Evolutionary conservation across 2,888 invertebrate genomes (phyloP), one percentile per base, ranked within the genome.

Genomic region (Rhaphigaster nebulosa): DNA sequence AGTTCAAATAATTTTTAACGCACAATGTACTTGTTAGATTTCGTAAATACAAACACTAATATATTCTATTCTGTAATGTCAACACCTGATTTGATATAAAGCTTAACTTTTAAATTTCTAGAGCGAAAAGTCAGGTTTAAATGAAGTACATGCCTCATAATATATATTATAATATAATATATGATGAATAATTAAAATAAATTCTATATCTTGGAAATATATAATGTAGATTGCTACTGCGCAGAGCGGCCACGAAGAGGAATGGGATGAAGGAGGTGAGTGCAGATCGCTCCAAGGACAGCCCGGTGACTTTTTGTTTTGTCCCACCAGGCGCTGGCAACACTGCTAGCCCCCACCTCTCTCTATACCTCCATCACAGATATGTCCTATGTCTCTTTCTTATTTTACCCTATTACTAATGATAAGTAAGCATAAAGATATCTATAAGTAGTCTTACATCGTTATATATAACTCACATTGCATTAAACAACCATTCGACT

Each of bases 301-400:
- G n/a, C n/a, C 23, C 88, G 65, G n/a, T 65, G 65, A 88, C 88
- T 88, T 88, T 88, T 88, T 88, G 88, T 88, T 88, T 88, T 88
- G 88, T 88, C 88, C 88, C 88, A 65, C 38, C 54, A 88, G 56
- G 88, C 54, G 88, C 88, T 84, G 88, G 88, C 88, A 88, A 88
- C 88, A 88, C 88, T 88, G 88, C 60, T 41, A 54, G 60, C 41
- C 65, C 41, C 88, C 88, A 26, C 41, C 88, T 65, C 20, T 54
- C 88, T 56, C 60, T 54, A 38, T 88, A 88, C 15, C 65, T 60
- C n/a, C 84, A n/a, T 84, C 84, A 84, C 84, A 41, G 80, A 41
- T 84, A 50, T 84, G 84, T 84, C 84, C 45, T n/a, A 26, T 84
- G n/a, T 84, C n/a, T 84, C 12, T n/a, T 13, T 45, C 41, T 84